Percentiles rank a stretch among this genome's conserved stretches.
Evolutionary conservation across 2,113 vertebrate species (phyloP).

Genomic region (Centrocercus urophasianus): DNA sequence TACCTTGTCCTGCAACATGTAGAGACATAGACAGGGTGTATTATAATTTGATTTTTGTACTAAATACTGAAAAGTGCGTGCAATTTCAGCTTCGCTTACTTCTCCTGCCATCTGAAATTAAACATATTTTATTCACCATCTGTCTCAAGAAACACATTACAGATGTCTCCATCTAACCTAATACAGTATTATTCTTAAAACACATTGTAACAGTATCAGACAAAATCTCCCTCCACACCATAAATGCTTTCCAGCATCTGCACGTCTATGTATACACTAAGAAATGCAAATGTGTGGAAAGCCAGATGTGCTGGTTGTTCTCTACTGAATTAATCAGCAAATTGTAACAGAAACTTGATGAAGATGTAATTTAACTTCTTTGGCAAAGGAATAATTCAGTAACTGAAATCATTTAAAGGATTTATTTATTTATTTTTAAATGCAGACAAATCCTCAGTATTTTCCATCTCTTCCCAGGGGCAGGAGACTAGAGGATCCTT

Average conservation of each 20-base stretch:
- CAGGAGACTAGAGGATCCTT: background rate
- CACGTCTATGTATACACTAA: background rate
- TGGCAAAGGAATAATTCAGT: background rate
- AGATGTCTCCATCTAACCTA: slow-evolving; percentile 8
- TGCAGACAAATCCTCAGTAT: background rate
- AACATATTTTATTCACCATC: background rate
- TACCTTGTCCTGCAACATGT: background rate
- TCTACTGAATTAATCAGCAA: slow-evolving; percentile 44
- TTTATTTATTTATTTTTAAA: background rate
- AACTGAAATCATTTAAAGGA: background rate
- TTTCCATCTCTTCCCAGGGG: background rate
- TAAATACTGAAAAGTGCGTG: background rate
- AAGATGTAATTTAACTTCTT: slow-evolving; percentile 18
- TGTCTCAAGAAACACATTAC: background rate
- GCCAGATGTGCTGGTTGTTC: background rate
- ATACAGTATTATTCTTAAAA: slow-evolving; percentile 9
- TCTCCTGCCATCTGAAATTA: background rate
- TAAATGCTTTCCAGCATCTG: background rate
- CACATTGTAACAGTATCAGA: background rate
- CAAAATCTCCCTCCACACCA: background rate
- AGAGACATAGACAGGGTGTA: background rate
- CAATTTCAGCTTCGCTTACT: slow-evolving; percentile 12
- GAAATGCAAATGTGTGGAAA: background rate
- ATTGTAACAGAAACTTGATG: slow-evolving; percentile 17
- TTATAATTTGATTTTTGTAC: background rate